These are phyloP conservation scores for Griposia aprilina DNA, from an alignment of 2,888 invertebrate species.

Conservation along the genomic window DNA sequence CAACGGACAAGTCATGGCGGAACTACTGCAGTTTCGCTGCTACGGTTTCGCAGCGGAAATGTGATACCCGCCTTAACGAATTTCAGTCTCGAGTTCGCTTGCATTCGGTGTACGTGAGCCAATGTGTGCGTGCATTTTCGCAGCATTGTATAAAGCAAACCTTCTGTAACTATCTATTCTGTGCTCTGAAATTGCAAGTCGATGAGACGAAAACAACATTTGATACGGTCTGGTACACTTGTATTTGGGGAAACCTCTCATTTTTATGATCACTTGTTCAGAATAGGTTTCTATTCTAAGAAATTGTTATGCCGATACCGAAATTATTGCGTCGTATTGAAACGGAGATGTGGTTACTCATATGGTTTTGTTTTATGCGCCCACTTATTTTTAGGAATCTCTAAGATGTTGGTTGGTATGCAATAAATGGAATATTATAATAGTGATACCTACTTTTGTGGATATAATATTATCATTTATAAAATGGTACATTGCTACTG, in stretches of 20 bases:
- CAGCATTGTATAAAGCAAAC: neutral
- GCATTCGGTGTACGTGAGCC: neutral
- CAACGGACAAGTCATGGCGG: too few species aligned
- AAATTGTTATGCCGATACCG: slow-evolving; percentile 58
- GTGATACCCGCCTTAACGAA: too few species aligned
- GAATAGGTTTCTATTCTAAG: slow-evolving; percentile 65
- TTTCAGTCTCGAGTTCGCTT: too few species aligned
- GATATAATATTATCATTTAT: neutral
- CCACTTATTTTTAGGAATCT: slow-evolving; percentile 29
- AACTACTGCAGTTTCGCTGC: too few species aligned
- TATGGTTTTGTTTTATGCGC: slow-evolving; percentile 38
- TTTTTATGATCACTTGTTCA: slow-evolving; percentile 68
- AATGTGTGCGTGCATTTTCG: neutral
- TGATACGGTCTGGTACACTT: slow-evolving; percentile 76
- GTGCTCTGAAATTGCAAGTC: slow-evolving; percentile 56
- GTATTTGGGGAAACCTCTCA: slow-evolving; percentile 61
- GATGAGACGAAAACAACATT: slow-evolving; percentile 76
- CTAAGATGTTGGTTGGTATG: neutral
- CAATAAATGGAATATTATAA: neutral
- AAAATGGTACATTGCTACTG: neutral
- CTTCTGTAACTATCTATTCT: slow-evolving; percentile 12
- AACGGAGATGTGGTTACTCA: slow-evolving; percentile 39
- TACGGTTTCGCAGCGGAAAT: too few species aligned
- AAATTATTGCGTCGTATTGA: slow-evolving; percentile 63
- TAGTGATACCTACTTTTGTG: too few species aligned